Evolutionary conservation across 1,140 invertebrate genomes (phyloP).

Genomic region (Chelonus insularis): DNA sequence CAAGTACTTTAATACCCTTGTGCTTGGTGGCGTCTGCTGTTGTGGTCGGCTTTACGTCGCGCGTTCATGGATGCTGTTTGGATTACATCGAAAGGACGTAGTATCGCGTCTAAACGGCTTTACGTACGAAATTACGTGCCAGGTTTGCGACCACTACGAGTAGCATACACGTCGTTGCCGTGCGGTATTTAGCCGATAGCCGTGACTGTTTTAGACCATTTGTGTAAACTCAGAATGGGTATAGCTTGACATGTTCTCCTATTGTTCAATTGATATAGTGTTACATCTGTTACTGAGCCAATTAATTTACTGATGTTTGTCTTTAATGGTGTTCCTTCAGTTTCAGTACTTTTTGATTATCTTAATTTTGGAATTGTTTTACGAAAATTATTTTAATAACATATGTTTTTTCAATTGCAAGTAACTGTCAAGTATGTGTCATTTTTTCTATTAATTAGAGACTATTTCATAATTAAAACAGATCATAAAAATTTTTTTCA

Average conservation of each 20-base stretch:
- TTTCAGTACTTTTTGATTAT: no score
- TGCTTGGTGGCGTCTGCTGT: constrained; percentile 38
- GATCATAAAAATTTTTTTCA: no score
- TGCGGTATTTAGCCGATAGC: neutral
- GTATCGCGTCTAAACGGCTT: constrained; percentile 8
- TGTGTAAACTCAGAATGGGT: neutral
- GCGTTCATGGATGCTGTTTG: constrained; percentile 27
- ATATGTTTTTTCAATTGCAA: no score
- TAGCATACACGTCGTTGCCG: neutral
- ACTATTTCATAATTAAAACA: no score
- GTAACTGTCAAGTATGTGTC: no score
- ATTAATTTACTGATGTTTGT: no score
- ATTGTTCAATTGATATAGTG: no score
- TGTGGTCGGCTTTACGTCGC: constrained; percentile 35
- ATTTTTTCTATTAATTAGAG: no score
- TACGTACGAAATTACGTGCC: constrained; percentile 4
- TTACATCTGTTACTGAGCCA: no score
- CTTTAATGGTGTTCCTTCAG: no score
- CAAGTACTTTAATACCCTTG: constrained; percentile 32
- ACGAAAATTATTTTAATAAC: no score
- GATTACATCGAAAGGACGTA: constrained; percentile 26
- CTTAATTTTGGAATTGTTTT: no score
- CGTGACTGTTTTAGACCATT: neutral
- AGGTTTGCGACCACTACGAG: neutral
- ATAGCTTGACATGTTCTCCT: neutral